Evolutionary conservation across 2,113 vertebrate genomes (phyloP), one percentile per base, ranked within the genome.

Genomic region (Pteruthius melanotis): DNA sequence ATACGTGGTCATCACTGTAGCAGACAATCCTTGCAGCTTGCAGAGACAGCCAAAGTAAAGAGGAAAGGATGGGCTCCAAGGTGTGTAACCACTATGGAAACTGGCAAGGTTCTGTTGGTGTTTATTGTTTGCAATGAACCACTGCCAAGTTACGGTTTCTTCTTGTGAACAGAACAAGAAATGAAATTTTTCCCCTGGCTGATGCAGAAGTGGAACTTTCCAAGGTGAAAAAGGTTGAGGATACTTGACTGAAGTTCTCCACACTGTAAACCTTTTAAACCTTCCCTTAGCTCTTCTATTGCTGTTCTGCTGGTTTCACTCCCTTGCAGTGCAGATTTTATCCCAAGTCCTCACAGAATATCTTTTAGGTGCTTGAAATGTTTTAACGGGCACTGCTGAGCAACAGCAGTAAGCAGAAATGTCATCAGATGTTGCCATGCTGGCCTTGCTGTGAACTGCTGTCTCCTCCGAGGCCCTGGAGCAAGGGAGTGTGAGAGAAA

Each of bases 131-230:
- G 64, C 39, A 68, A 5, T 66, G 64, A 42, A 57, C 33, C 13
- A 9, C 44, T 81, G 94, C 86, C 89, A 95, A 83, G 24, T 78
- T 75, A 86, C 21, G 45, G 33, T 47, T 93, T 76, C 82, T 87
- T 68, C 39, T 66, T 86, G 39, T 66, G 83, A 92, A 75, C 86
- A 92, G 90, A 95, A 80, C n/a, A 90, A 94, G 79, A 93, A 86
- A 33, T 33, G 4, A 56, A 28, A 0, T 1, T 3, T 28, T 76
- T 71, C 65, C 50, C 37, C 76, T 89, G 83, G 63, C 68, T 77
- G 50, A 23, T 83, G 42, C 42, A 66, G 66, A 79, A 79, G 14
- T 56, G 69, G 60, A 57, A 64, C 44, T 82, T 94, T 77, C 63
- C 90, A 94, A 76, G 65, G 68, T 35, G 28, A 80, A 90, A 65